Percentiles rank a stretch among this genome's conserved stretches.
These are phyloP conservation scores for Caenorhabditis latens DNA, from an alignment of 1,140 invertebrate genomes.

Conservation along the genomic window DNA sequence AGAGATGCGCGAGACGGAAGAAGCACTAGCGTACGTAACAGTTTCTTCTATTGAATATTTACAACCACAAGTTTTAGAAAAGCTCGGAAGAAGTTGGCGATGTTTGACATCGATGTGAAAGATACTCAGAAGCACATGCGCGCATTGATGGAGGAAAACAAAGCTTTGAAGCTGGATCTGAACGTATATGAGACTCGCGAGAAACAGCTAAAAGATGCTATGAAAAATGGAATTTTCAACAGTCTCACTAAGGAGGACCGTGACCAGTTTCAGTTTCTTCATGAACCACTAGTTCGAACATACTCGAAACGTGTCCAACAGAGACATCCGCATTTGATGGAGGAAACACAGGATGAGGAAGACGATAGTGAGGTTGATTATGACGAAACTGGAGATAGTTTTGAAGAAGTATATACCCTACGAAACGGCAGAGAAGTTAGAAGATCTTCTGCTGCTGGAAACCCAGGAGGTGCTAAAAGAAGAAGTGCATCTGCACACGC, in stretches of 20 bases:
- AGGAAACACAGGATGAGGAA: conserved; percentile 2
- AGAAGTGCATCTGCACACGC: conserved; percentile 39
- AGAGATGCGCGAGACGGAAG: conserved; percentile 31
- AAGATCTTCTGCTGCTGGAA: conserved; percentile 35
- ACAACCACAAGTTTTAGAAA: conserved; percentile 3
- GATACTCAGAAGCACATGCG: conserved; percentile 42
- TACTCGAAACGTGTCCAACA: conserved; percentile 56
- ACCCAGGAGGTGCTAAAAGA: not conserved
- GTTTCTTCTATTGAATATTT: not conserved
- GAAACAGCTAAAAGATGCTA: conserved; percentile 31
- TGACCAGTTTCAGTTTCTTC: conserved; percentile 31
- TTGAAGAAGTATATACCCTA: not conserved
- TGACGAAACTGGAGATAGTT: conserved; percentile 25
- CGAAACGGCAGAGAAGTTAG: conserved; percentile 18
- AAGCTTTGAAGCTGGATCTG: conserved; percentile 33
- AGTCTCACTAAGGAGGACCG: conserved; percentile 43
- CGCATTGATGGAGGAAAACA: conserved; percentile 42
- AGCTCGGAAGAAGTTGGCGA: conserved; percentile 23
- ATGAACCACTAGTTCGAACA: conserved; percentile 31
- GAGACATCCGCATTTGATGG: conserved; percentile 49
- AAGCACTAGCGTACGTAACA: conserved; percentile 33
- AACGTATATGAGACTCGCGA: conserved; percentile 35
- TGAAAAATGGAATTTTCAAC: conserved; percentile 46
- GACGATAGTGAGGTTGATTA: conserved; percentile 40
- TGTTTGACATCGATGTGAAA: conserved; percentile 40